Conservation (phyloP, 2,113 vertebrate species). For the Illadopsis cleaveri region DNA sequence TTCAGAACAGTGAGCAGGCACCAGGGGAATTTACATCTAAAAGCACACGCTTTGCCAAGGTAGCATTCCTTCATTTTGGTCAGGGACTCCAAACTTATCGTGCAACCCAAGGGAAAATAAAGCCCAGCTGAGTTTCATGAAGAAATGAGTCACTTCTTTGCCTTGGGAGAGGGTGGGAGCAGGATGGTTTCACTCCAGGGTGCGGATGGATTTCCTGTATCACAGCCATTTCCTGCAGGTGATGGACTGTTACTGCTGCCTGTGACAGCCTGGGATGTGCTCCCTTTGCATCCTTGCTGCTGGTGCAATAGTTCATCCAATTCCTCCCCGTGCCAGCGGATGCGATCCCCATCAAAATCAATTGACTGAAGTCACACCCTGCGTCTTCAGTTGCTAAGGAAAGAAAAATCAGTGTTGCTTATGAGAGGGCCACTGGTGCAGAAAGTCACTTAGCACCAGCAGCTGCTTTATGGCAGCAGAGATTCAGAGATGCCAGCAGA, state of each 20-base stretch:
- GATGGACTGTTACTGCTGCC: slow-evolving; percentile 3
- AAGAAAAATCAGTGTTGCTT: neutral
- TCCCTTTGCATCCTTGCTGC: neutral
- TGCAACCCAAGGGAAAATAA: neutral
- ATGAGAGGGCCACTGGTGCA: slow-evolving; percentile 8
- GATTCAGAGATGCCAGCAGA: neutral
- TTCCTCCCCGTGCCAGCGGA: neutral
- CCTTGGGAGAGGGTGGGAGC: neutral
- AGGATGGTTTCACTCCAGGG: neutral
- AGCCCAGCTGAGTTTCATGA: neutral
- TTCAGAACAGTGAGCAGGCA: neutral
- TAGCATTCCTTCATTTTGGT: neutral
- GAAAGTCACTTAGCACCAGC: slow-evolving; percentile 32
- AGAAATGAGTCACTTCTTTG: neutral
- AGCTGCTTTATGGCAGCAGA: slow-evolving; percentile 36
- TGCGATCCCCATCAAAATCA: slow-evolving; percentile 11
- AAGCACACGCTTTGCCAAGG: neutral
- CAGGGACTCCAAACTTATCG: rapidly evolving
- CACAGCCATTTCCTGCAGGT: neutral
- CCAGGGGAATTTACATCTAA: neutral
- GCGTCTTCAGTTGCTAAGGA: slow-evolving; percentile 24
- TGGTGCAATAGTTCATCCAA: neutral
- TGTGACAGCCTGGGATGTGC: neutral
- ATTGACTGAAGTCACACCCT: slow-evolving; percentile 24
- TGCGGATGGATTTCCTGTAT: neutral